These are phyloP conservation scores for Brachyopa scutellaris DNA, from an alignment of 2,888 invertebrate genomes.

Conservation along the genomic window DNA sequence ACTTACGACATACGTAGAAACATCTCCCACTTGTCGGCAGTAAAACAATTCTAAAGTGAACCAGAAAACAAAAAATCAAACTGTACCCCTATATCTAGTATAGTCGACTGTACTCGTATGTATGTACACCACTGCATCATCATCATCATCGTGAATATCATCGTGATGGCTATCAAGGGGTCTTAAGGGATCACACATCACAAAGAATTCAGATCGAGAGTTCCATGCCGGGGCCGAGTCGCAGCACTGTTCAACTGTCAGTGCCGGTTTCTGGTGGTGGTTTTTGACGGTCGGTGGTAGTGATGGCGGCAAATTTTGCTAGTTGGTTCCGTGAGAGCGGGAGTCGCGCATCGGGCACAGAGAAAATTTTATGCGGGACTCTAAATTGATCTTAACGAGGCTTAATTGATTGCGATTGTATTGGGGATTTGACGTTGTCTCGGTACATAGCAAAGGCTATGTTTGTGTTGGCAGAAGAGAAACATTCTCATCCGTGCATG, in stretches of 20 bases:
- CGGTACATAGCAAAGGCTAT: neutral
- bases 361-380: slow-evolving; percentile 81
- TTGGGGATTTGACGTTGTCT: slow-evolving; percentile 75
- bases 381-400: slow-evolving; percentile 83
- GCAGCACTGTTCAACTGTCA: slow-evolving; percentile 30
- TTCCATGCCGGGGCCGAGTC: slow-evolving; percentile 52
- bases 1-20: slow-evolving; percentile 20
- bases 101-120: too few species aligned
- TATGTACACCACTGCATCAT: slow-evolving; percentile 38
- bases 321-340: slow-evolving; percentile 69
- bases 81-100: slow-evolving; percentile 64
- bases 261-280: slow-evolving; percentile 53
- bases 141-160: slow-evolving; percentile 44
- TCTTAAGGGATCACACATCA: slow-evolving; percentile 71
- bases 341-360: slow-evolving; percentile 71
- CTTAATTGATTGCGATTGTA: slow-evolving; percentile 81
- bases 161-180: slow-evolving; percentile 65
- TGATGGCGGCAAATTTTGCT: slow-evolving; percentile 45
- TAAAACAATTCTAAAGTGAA: slow-evolving; percentile 28
- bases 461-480: slow-evolving; percentile 62
- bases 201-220: slow-evolving; percentile 72
- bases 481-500: slow-evolving; percentile 54
- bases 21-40: slow-evolving; percentile 55
- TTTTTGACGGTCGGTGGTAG: slow-evolving; percentile 48
- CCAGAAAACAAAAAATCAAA: slow-evolving; percentile 64